Percentiles rank a stretch among this genome's conserved stretches.
phyloP scores from a whole-genome alignment of 2,113 vertebrate species.

The Laterallus jamaicensis region DNA sequence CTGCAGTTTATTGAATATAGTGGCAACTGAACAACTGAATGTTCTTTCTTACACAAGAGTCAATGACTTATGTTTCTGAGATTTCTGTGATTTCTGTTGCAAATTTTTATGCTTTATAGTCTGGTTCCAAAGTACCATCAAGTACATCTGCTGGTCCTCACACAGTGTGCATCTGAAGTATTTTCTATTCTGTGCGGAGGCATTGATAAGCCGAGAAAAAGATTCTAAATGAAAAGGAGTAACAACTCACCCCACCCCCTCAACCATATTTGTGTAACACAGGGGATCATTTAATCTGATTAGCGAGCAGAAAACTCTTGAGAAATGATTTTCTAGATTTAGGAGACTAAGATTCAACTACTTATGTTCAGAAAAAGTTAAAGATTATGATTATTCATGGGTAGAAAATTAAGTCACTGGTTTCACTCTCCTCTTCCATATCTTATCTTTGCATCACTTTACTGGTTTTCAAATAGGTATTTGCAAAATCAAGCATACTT shows the following conservation, averaged over 20 bases:
- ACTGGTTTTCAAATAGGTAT: neutral
- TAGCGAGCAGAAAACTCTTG: neutral
- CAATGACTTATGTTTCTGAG: neutral
- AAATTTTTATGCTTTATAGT: neutral
- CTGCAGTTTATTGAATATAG: neutral
- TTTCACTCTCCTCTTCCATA: neutral
- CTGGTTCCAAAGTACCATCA: neutral
- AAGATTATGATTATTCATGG: neutral
- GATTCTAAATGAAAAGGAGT: neutral
- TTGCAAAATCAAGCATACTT: neutral
- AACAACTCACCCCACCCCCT: too few species aligned
- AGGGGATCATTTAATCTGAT: neutral
- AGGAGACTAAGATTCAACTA: neutral
- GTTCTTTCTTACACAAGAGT: neutral
- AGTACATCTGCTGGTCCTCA: neutral
- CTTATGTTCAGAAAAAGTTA: neutral
- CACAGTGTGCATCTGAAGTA: neutral
- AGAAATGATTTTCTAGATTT: neutral
- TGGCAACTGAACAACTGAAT: neutral
- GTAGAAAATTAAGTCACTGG: neutral
- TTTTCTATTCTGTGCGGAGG: neutral
- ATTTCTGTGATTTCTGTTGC: neutral
- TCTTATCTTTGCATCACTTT: neutral
- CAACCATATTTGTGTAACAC: neutral
- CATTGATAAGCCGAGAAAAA: neutral